Evolutionary conservation across 2,888 invertebrate species (phyloP).

Genomic region (Pheosia tremula): DNA sequence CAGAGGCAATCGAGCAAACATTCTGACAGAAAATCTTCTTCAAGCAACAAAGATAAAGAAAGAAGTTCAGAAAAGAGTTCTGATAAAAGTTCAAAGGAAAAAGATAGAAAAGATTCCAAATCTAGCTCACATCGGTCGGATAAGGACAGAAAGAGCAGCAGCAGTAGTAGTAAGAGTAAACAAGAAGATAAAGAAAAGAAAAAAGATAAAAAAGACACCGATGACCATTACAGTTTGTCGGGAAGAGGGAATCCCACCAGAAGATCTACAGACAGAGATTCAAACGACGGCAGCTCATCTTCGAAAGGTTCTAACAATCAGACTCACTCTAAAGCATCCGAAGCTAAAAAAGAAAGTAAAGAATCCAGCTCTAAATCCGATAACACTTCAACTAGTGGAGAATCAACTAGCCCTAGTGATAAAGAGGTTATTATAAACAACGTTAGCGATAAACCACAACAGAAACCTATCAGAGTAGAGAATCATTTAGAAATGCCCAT

Average conservation of each 20-base stretch:
- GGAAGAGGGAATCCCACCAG: slow-evolving; percentile 86
- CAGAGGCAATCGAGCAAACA: slow-evolving; percentile 66
- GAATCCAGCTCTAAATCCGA: slow-evolving; percentile 72
- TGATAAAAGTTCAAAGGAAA: slow-evolving; percentile 53
- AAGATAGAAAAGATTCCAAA: slow-evolving; percentile 62
- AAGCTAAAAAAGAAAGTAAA: slow-evolving; percentile 71
- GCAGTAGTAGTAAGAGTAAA: slow-evolving; percentile 68
- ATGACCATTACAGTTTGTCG: slow-evolving; percentile 89
- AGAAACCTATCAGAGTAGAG: slow-evolving; percentile 69
- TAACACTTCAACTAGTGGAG: slow-evolving; percentile 74
- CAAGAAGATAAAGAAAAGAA: slow-evolving; percentile 75
- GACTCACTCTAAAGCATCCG: slow-evolving; percentile 62
- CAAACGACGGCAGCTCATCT: slow-evolving; percentile 88
- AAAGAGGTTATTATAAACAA: slow-evolving; percentile 62
- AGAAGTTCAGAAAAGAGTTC: slow-evolving; percentile 47
- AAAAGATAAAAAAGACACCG: slow-evolving; percentile 82
- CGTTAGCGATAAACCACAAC: slow-evolving; percentile 46
- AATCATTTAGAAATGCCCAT: slow-evolving; percentile 70
- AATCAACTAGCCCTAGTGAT: slow-evolving; percentile 80
- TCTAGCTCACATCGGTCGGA: slow-evolving; percentile 71
- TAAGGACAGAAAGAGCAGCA: slow-evolving; percentile 70
- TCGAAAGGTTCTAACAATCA: slow-evolving; percentile 74
- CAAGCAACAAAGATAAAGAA: slow-evolving; percentile 66
- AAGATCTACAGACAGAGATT: slow-evolving; percentile 91
- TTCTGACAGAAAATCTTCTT: slow-evolving; percentile 65